Evolutionary conservation across 53 echinoderm and acorn worm species (phyloP), one percentile per base, ranked within the genome.

Genomic region (Echinometra lucunter): DNA sequence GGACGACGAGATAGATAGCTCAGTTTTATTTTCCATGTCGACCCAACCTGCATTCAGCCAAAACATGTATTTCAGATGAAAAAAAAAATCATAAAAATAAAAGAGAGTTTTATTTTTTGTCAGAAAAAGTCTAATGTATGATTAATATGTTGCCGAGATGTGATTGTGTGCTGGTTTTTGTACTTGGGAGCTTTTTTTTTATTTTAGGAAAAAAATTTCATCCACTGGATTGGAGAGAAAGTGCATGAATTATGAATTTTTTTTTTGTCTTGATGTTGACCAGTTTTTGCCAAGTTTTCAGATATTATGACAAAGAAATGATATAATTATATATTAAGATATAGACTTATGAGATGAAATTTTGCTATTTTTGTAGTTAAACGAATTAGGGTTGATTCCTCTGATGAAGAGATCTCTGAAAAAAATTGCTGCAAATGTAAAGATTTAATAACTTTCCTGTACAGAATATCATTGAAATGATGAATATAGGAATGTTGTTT

Each of bases 131-230:
- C 44, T 35, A 83, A 83, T 82, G 66, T 94, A 83, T 94, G 85
- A 94, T 94, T 83, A 40, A 58, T 82, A 83, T 94, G 94, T 94
- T 94, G 85, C 94, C 17, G 94, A 93, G 57, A 94, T 44, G 94
- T 94, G 94, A 83, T 94, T 94, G 94, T 94, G 94, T 94, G 94
- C 94, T 94, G 94, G 83, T 94, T 94, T 91, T 94, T 94, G 94
- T 94, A 94, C 94, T 94, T 42, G 57, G 53, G 53, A 94, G 57
- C 78, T 78, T 92, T 92, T 92, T 40, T 67, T 75, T 75, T 78
- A 35, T 83, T 55, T 37, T 58, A 83, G 58, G 85, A 49, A 53
- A 85, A 94, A 83, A 44, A 83, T 56, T 23, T 38, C 57, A 94
- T 94, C 85, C 94, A 83, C 85, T 83, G 94, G 94, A 37, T 63